A percentile compares a stretch with the other conserved stretches of the same genome.
These are phyloP conservation scores for Oligia latruncula DNA, from an alignment of 2,888 invertebrate species.

Conservation along the genomic window DNA sequence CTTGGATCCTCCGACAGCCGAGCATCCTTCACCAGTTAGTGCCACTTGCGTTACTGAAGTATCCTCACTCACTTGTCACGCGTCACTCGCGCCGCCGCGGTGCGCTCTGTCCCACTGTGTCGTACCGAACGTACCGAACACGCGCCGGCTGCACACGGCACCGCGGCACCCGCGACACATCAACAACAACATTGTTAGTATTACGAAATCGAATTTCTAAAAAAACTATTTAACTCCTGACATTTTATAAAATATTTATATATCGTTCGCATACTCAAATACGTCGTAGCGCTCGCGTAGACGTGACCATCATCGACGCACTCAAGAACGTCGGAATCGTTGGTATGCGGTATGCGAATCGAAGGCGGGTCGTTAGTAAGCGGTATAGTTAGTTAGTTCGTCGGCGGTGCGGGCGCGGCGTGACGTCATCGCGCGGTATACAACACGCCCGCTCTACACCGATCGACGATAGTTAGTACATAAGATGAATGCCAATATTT, in stretches of 20 bases:
- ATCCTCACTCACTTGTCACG: conserved; percentile 83
- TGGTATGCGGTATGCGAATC: conserved; percentile 73
- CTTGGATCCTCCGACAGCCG: conserved; percentile 70
- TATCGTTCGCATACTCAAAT: conserved; percentile 80
- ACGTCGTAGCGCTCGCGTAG: conserved; percentile 81
- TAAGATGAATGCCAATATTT: conserved; percentile 89
- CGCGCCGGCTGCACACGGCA: conserved; percentile 6
- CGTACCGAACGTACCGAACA: not conserved
- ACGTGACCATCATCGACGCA: conserved; percentile 74
- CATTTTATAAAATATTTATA: conserved; percentile 85
- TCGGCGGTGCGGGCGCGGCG: conserved; percentile 70
- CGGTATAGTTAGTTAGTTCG: conserved; percentile 75
- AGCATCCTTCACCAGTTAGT: conserved; percentile 68
- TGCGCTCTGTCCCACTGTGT: conserved; percentile 44
- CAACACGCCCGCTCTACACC: conserved; percentile 71
- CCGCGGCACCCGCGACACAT: conserved; percentile 66
- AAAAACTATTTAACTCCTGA: conserved; percentile 82
- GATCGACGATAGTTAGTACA: conserved; percentile 83
- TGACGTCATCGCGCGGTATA: conserved; percentile 57
- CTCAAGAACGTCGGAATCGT: conserved; percentile 73
- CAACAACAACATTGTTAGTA: conserved; percentile 77
- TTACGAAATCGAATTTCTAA: conserved; percentile 87
- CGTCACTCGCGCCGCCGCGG: conserved; percentile 64
- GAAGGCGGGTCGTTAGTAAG: conserved; percentile 74
- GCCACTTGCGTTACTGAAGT: conserved; percentile 77